Evolutionary conservation across 2,113 vertebrate genomes (phyloP), one percentile per base, ranked within the genome.

Genomic region (Egretta garzetta): DNA sequence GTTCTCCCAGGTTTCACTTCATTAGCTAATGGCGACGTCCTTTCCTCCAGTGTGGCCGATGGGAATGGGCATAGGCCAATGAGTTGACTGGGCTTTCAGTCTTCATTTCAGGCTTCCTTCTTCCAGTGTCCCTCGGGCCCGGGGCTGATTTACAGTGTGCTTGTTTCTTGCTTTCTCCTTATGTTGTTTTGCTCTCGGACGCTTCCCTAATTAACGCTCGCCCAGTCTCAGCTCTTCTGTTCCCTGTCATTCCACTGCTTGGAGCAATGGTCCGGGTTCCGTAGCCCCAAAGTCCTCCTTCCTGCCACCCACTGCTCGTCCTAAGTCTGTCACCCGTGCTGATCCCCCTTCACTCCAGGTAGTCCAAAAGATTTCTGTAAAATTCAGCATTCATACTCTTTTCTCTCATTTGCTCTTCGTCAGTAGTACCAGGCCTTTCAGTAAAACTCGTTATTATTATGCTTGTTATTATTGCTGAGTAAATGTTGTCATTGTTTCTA

Each of bases 281-380:
- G 1, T 5, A 45, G 52, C 43, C 75, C 33, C 12, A 2, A 1
- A 49, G 33, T 30, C 27, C 24, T 60, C 22, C 49, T 60, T 41
- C 50, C 18, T 24, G 12, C 52, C 77, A 20, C 56, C 9, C 2
- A 4, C 56, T 66, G 1, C 27, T 64, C 19, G 4, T 41, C 8
- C 1, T 13, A 27, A 37, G 0, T 66, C 63, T 64, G 1, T 47
- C 33, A 3, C 6, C 0, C n/a, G 12, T 49, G 26, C 33, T 50
- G 30, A 19, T 55, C 16, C 8, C 8, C 35, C 55, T 75, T 19
- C 24, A 6, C 24, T 71, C 45, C 24, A 7, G 22, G 26, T 3
- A 53, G 32, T 41, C 62, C 53, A 16, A n/a, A 64, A 52, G 20
- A 22, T 55, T 80, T 41, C 10, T 41, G 9, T 32, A 32, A 62